Evolutionary conservation across 2,113 vertebrate species (phyloP).

Genomic region (Elgaria multicarinata): DNA sequence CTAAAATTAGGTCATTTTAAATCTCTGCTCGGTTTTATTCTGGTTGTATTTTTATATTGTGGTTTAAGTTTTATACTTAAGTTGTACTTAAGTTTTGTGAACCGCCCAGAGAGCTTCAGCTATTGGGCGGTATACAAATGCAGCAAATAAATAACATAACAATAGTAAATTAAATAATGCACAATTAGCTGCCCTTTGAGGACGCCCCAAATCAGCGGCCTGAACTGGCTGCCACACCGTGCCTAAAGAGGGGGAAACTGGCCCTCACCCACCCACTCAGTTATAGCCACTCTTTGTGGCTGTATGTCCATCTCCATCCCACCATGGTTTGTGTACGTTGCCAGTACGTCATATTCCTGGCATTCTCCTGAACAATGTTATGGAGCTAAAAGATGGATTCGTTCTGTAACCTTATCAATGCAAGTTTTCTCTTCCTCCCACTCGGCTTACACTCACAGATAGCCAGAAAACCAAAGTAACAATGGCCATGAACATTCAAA

Average conservation of each 20-base stretch:
- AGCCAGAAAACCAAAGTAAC: constrained; percentile 8
- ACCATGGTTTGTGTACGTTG: not conserved
- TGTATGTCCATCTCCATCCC: not conserved
- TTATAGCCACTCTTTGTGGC: not conserved
- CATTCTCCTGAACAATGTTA: not conserved
- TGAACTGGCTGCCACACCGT: not conserved
- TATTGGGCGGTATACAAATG: too few species aligned
- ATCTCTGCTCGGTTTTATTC: too few species aligned
- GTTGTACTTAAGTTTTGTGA: too few species aligned
- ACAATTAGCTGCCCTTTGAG: not conserved
- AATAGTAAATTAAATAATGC: too few species aligned
- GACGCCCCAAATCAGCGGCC: not conserved
- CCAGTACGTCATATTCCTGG: not conserved
- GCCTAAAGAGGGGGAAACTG: not conserved
- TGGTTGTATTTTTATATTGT: too few species aligned
- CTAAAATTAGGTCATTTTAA: too few species aligned
- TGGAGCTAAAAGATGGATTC: constrained; percentile 27
- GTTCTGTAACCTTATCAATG: constrained; percentile 1
- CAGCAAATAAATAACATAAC: too few species aligned
- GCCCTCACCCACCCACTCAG: not conserved
- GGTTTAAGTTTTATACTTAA: too few species aligned
- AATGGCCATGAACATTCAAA: constrained; percentile 17
- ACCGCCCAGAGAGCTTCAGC: too few species aligned
- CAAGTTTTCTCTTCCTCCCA: constrained; percentile 1
- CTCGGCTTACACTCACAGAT: constrained; percentile 12